Evolutionary conservation across 92 coral and sea anemone species (phyloP).

Genomic region (Zoanthus sociatus): DNA sequence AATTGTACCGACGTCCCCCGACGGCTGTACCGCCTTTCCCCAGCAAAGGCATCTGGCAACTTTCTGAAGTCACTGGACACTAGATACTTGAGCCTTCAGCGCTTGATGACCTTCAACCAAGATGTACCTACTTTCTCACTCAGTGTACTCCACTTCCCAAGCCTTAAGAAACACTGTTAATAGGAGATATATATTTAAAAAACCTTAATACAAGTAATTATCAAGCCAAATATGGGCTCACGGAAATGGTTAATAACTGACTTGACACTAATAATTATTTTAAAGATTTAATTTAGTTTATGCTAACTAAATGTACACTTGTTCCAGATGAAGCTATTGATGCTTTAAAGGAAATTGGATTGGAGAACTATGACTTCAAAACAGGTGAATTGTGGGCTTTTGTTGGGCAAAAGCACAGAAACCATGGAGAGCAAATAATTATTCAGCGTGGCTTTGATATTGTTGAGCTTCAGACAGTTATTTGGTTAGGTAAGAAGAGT

Average conservation of each 20-base stretch:
- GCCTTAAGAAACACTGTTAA: too few species aligned
- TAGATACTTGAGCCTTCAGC: too few species aligned
- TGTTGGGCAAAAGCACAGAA: conserved; percentile 82
- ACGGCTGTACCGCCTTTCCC: too few species aligned
- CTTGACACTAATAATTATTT: neutral
- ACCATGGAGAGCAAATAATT: conserved; percentile 66
- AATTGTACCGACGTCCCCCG: too few species aligned
- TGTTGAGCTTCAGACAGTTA: conserved; percentile 69
- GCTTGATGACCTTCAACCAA: too few species aligned
- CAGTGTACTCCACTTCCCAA: too few species aligned
- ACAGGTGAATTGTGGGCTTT: conserved; percentile 90
- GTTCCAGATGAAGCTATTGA: conserved; percentile 76
- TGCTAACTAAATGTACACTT: neutral
- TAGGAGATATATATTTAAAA: too few species aligned
- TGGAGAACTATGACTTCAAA: conserved; percentile 74
- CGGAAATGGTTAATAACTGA: neutral
- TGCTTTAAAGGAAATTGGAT: conserved; percentile 78
- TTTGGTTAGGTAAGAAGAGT: conserved; percentile 66
- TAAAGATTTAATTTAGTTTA: neutral
- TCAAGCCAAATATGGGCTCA: too few species aligned
- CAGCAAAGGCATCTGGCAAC: too few species aligned
- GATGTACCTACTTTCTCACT: too few species aligned
- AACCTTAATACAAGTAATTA: too few species aligned
- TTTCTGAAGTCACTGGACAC: too few species aligned
- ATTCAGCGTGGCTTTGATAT: conserved; percentile 76